Base-by-base conservation (phyloP, 2,888 invertebrate genomes). In the Papilio protenor region DNA sequence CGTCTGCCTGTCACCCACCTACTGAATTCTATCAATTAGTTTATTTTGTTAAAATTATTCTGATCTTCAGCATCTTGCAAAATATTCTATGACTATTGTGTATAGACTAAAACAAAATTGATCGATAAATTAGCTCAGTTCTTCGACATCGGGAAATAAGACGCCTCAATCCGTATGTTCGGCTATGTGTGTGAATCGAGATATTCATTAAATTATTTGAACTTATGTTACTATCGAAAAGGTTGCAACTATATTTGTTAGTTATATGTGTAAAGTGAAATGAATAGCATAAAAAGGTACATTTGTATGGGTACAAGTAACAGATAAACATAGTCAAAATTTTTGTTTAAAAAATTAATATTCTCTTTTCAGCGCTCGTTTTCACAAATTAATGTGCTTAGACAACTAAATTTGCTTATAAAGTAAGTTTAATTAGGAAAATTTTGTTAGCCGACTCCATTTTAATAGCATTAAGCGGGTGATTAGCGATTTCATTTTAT, bases 401-500 rank as follows among this genome's bases (percentile, higher is more conserved):
- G 45, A 66, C 66, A 66, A 66, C 66, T 66, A 66, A 66, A 45
- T 66, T 66, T 66, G 33, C 49, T 52, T 72, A 52, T 52, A 52
- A 52, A 52, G 49, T 72, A 52, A 52, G 33, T 72, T 72, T 72
- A 52, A 72, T 72, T 52, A 72, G 33, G 49, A 52, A 72, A 72
- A 49, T 52, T 72, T 72, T 72, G 72, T 72, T 49, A 49, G 52
- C 72, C 18, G 49, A 52, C 72, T 72, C 55, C 72, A 72, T 72
- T 52, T n/a, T 72, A 72, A 72, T 55, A 52, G 52, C 18, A 33
- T 72, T 72, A 72, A 27, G 52, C 49, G 72, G 72, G 72, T 52
- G 72, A 72, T 72, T 72, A 72, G 72, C 72, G 33, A 55, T 72
- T 72, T 72, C 72, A 55, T 55, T 72, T 52, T 27, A 72, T 72